Percentiles rank a stretch among this genome's conserved stretches.
phyloP scores from a whole-genome alignment of 2,888 invertebrate genomes.

The Tipula confusa region DNA sequence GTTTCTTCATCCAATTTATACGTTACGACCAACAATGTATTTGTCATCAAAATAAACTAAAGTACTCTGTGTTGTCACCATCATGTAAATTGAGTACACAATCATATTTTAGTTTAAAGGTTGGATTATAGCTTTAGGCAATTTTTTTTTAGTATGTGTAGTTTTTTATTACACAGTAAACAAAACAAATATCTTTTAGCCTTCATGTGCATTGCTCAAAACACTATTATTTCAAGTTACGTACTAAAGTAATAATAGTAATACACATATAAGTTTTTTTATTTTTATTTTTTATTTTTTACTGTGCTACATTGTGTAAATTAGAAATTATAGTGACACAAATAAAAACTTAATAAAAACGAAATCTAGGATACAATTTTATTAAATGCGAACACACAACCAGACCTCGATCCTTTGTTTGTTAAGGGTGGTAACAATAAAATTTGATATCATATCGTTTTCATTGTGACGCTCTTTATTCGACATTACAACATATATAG shows the following conservation, averaged over 20 bases:
- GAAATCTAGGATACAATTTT: background rate
- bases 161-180: background rate
- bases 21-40: background rate
- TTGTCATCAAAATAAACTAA: background rate
- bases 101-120: background rate
- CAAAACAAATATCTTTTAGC: background rate
- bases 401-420: background rate
- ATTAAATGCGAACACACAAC: background rate
- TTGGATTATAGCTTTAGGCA: background rate
- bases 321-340: constrained; percentile 3
- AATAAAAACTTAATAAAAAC: background rate
- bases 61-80: background rate
- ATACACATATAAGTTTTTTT: background rate
- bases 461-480: background rate
- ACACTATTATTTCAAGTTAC: background rate
- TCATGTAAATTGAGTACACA: background rate
- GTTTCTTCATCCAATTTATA: background rate
- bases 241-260: background rate
- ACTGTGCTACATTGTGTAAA: background rate
- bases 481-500: background rate
- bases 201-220: background rate
- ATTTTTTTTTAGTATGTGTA: background rate
- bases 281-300: background rate
- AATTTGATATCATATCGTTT: constrained; percentile 20
- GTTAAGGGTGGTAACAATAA: background rate